Base-by-base conservation (phyloP, 2,888 invertebrate species). In the Eupithecia vulgata region DNA sequence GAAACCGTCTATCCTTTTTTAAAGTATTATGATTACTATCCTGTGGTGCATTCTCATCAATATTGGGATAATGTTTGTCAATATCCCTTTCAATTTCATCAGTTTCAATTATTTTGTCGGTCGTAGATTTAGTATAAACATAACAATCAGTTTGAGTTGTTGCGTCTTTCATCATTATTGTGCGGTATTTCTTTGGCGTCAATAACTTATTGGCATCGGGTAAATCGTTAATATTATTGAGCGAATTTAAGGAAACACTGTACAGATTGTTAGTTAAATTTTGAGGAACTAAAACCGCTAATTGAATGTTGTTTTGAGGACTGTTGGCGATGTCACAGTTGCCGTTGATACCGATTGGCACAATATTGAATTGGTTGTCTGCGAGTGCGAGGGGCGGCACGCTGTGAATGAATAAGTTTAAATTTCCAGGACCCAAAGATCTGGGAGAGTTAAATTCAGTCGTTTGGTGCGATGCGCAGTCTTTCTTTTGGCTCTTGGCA, bases 111-210 rank as follows among this genome's bases (percentile, higher is more conserved):
- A 84, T 87, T 85, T 87, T 92, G 74, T 90, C 89, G 8, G 81
- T 84, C 34, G 86, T 87, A 34, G 82, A 80, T 82, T 87, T 89
- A 5, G 37, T 73, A 76, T 84, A 83, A 57, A 87, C 69, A 73
- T 79, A 87, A 69, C 81, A 79, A 77, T 96, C 96, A 1, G 97
- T 97, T 90, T 97, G 97, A n/a, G 97, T 97, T 68, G 95, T 95
- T 69, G 95, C 96, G 82, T 97, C 96, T 82, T 95, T 95, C 72
- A 93, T 91, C 78, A 89, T 91, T 73, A 89, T 83, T 72, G 91
- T 88, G 76, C 95, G 94, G 85, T 93, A 94, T 86, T 94, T 94
- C 48, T 92, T 89, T 65, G 95, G 94, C 13, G 94, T 94, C 57
- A 94, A 80, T 76, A 93, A 79, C 85, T 91, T 94, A 62, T 85